These are phyloP conservation scores for Octodon degus DNA, from an alignment of 2,113 vertebrate species.

Conservation along the genomic window DNA sequence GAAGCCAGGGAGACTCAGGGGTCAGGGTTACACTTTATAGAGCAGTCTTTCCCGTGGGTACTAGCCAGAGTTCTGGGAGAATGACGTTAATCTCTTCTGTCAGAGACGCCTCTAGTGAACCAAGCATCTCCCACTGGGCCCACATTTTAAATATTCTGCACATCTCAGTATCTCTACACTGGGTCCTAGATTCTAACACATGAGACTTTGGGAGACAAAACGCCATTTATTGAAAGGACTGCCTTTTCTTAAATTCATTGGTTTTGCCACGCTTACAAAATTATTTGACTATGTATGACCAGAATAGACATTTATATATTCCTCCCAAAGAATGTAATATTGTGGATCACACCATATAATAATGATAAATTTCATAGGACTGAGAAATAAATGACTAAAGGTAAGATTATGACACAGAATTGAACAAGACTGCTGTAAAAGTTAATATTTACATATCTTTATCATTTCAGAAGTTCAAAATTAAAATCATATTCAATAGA, in stretches of 20 bases:
- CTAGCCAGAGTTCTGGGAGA: background rate
- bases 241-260: background rate
- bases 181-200: background rate
- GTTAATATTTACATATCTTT: no score
- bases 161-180: background rate
- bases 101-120: background rate
- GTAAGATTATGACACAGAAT: no score
- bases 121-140: background rate
- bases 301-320: background rate
- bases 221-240: background rate
- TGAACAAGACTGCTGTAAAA: no score
- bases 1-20: background rate
- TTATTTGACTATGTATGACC: background rate
- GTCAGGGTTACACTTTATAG: background rate
- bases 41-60: background rate
- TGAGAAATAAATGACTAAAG: no score
- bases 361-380: no score
- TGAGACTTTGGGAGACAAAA: background rate
- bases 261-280: background rate
- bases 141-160: background rate
- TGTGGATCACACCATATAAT: no score
- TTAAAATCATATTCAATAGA: background rate
- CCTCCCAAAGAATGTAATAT: no score
- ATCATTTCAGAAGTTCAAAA: background rate
- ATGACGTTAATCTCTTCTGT: background rate